Evolutionary conservation across 2,888 invertebrate species (phyloP).

Genomic region (Trypoxylon attenuatum): DNA sequence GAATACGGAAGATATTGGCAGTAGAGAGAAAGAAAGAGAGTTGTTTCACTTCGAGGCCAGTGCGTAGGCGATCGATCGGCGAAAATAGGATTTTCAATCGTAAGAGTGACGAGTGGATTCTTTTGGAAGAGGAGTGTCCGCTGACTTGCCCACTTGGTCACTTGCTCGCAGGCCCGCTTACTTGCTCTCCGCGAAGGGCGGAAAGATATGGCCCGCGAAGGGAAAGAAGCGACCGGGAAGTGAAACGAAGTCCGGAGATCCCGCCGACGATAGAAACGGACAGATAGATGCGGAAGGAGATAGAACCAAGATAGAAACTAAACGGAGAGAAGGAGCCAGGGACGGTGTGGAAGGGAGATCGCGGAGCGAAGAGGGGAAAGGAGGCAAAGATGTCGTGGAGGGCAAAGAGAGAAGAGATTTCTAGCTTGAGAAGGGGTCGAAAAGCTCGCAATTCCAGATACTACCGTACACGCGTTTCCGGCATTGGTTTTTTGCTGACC

Average conservation of each 20-base stretch:
- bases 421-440: too few relatives aligned
- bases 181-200: background rate
- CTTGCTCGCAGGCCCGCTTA: too few relatives aligned
- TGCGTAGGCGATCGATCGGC: background rate
- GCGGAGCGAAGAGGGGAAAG: background rate
- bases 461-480: conserved; percentile 24
- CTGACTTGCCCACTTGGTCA: too few relatives aligned
- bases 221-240: conserved; percentile 2
- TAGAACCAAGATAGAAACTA: conserved; percentile 9
- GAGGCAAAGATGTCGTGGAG: too few relatives aligned
- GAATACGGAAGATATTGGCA: conserved; percentile 8
- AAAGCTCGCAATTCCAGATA: conserved; percentile 14
- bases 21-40: background rate
- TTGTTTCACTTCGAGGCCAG: too few relatives aligned
- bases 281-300: conserved; percentile 6
- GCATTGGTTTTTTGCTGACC: conserved; percentile 20
- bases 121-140: background rate
- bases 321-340: conserved; percentile 6
- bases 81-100: background rate
- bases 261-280: background rate
- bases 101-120: background rate
- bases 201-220: conserved; percentile 6
- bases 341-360: background rate
- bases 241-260: background rate
- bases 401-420: too few relatives aligned